Evolutionary conservation across 2,797 vertebrate genomes (phyloP).

Genomic region (Epinephelus coioides): DNA sequence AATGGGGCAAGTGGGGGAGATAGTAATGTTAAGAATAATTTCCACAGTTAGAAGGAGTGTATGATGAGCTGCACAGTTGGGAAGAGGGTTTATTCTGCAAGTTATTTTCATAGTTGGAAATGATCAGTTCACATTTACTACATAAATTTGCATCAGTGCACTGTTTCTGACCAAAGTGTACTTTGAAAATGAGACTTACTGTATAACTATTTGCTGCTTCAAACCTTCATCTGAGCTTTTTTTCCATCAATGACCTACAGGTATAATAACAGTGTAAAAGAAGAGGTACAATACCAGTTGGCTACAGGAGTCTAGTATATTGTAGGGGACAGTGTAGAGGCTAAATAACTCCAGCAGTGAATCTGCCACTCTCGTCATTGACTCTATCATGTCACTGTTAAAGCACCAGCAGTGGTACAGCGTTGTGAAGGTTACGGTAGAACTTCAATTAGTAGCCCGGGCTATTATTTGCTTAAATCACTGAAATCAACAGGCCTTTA

Average conservation of each 20-base stretch:
- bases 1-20: slow-evolving; percentile 69
- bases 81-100: slow-evolving; percentile 40
- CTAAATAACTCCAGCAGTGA: slow-evolving; percentile 9
- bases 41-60: slow-evolving; percentile 47
- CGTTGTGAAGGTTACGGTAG: no score
- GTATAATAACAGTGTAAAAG: slow-evolving; percentile 2
- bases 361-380: not conserved
- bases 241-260: slow-evolving; percentile 12
- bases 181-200: slow-evolving; percentile 33
- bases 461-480: no score
- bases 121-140: slow-evolving; percentile 53
- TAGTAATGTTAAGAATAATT: slow-evolving; percentile 75
- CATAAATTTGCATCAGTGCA: slow-evolving; percentile 49
- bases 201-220: slow-evolving; percentile 41
- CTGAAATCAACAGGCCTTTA: no score
- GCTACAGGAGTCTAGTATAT: not conserved
- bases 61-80: slow-evolving; percentile 28
- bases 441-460: no score
- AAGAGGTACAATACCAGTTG: not conserved
- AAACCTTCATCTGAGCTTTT: slow-evolving; percentile 51
- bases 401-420: not conserved
- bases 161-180: slow-evolving; percentile 31
- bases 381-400: not conserved
- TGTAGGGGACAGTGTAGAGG: not conserved
- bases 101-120: slow-evolving; percentile 55